A percentile compares a stretch with the other conserved stretches of the same genome.
Conservation (phyloP, 2,888 invertebrate genomes). For the Apodemia hepburni region DNA sequence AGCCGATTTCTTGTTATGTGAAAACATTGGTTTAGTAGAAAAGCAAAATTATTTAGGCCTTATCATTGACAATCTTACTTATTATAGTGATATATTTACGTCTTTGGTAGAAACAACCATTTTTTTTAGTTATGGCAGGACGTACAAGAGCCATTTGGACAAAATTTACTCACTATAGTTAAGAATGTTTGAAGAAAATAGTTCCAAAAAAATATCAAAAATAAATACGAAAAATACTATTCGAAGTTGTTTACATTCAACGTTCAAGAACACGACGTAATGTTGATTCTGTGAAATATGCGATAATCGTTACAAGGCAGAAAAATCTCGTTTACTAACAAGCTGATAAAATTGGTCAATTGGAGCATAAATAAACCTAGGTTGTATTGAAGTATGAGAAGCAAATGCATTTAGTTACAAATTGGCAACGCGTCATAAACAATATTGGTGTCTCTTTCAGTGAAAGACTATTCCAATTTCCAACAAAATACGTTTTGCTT, state of each 20-base stretch:
- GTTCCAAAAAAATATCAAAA: not conserved
- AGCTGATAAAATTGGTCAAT: no score
- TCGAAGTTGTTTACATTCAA: not conserved
- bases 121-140: not conserved
- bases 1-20: slow-evolving; percentile 17
- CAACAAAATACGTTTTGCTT: no score
- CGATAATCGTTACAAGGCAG: no score
- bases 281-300: no score
- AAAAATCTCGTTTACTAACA: no score
- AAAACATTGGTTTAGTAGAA: slow-evolving; percentile 17
- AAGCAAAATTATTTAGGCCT: slow-evolving; percentile 23
- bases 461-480: no score
- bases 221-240: not conserved
- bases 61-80: slow-evolving; percentile 19
- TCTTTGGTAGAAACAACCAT: not conserved
- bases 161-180: not conserved
- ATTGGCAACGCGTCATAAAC: no score
- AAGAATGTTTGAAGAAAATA: not conserved
- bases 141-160: not conserved
- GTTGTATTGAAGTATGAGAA: no score
- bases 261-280: no score
- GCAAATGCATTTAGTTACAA: no score
- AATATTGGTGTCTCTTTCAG: no score
- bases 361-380: no score
- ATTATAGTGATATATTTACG: not conserved